These are phyloP conservation scores for Cabera pusaria DNA, from an alignment of 2,888 invertebrate species.

Conservation along the genomic window DNA sequence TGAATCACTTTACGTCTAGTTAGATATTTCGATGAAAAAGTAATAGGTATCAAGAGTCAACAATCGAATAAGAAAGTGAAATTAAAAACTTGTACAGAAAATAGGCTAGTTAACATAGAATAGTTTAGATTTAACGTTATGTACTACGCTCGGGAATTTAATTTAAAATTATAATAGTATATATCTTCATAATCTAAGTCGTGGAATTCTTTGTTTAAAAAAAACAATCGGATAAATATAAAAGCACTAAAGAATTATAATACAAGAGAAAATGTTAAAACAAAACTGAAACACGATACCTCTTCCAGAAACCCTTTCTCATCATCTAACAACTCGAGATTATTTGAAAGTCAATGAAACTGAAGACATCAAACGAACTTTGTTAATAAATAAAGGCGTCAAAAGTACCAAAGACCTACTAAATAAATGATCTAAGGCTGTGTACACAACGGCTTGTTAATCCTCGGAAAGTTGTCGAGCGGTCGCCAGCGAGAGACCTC, in stretches of 20 bases:
- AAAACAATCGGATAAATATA: too few species aligned
- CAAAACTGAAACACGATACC: slow-evolving; percentile 3
- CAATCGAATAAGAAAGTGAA: too few species aligned
- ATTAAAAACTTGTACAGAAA: too few species aligned
- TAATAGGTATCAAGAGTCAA: too few species aligned
- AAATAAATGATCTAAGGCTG: slow-evolving; percentile 27
- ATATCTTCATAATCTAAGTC: too few species aligned
- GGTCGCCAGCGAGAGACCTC: slow-evolving; percentile 51
- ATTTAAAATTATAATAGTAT: too few species aligned
- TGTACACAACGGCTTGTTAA: slow-evolving; percentile 43
- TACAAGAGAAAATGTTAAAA: slow-evolving; percentile 1
- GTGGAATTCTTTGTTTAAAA: too few species aligned
- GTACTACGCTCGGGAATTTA: too few species aligned
- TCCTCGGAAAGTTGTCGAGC: slow-evolving; percentile 51
- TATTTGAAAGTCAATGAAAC: slow-evolving; percentile 12
- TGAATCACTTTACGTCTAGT: neutral
- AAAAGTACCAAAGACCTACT: slow-evolving; percentile 26
- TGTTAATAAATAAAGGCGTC: slow-evolving; percentile 18
- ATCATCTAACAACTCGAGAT: slow-evolving; percentile 4
- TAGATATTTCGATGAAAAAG: too few species aligned
- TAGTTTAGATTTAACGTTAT: too few species aligned
- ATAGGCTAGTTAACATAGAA: too few species aligned
- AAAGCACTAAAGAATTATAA: too few species aligned
- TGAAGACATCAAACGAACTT: slow-evolving; percentile 13
- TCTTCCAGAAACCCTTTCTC: slow-evolving; percentile 6